A percentile compares a stretch with the other conserved stretches of the same genome.
phyloP scores from a whole-genome alignment of 2,797 vertebrate species.

The Argya squamiceps region DNA sequence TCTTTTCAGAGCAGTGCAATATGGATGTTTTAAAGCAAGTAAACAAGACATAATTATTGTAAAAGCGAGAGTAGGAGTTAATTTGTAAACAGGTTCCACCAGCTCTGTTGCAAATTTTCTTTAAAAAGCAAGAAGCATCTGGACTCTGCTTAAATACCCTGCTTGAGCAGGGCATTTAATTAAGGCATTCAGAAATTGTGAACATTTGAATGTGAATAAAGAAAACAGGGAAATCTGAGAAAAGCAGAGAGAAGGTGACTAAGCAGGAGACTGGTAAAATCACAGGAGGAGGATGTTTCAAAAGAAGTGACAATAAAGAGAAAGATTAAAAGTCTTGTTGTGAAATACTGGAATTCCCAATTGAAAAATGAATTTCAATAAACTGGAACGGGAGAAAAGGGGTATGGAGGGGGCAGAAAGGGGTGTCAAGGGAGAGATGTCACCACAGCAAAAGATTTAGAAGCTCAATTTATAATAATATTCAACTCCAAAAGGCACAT shows the following conservation, averaged over 20 bases:
- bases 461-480: slow-evolving; percentile 38
- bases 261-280: background rate
- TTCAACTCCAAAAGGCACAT: slow-evolving; percentile 6
- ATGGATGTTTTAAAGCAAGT: background rate
- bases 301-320: background rate
- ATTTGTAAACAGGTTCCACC: background rate
- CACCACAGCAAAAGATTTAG: slow-evolving; percentile 18
- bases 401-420: background rate
- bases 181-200: background rate
- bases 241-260: background rate
- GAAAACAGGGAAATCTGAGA: background rate
- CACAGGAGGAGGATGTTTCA: background rate
- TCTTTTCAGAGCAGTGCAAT: background rate
- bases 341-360: background rate
- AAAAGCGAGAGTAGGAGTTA: background rate
- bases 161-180: background rate
- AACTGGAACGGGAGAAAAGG: background rate
- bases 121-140: background rate
- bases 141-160: background rate
- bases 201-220: background rate
- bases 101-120: background rate
- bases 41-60: background rate
- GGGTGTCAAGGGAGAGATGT: background rate
- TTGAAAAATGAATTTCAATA: slow-evolving; percentile 45
- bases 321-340: background rate